Evolutionary conservation across 2,113 vertebrate species (phyloP).

Genomic region (Fulmarus glacialis): DNA sequence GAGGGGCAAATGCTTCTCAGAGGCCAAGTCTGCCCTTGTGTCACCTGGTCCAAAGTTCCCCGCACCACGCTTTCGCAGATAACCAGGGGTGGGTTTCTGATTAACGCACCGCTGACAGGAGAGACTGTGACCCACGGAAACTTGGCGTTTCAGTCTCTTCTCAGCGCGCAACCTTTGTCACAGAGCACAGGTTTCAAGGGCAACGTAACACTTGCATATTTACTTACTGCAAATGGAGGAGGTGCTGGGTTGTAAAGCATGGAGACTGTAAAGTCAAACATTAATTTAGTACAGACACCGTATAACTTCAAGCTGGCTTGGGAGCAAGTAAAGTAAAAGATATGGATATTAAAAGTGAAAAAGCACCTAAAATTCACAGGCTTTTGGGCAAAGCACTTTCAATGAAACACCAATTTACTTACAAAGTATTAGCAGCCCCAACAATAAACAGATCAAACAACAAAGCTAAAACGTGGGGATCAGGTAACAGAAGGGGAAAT

Average conservation of each 20-base stretch:
- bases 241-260: neutral
- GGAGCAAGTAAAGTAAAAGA: neutral
- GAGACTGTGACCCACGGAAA: conserved; percentile 44
- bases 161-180: conserved; percentile 45
- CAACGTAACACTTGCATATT: conserved; percentile 69
- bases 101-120: neutral
- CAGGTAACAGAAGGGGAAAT: neutral
- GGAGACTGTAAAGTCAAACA: conserved; percentile 4
- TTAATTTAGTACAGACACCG: neutral
- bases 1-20: neutral
- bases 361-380: conserved; percentile 44
- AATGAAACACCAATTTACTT: neutral
- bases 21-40: neutral
- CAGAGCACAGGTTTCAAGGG: conserved; percentile 69
- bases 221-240: conserved; percentile 63
- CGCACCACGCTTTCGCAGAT: neutral
- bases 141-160: conserved; percentile 19
- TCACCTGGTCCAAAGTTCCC: conserved; percentile 35
- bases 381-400: neutral
- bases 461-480: neutral
- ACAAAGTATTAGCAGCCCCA: neutral
- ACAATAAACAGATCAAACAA: neutral
- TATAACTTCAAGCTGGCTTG: neutral
- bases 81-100: conserved; percentile 60
- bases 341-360: neutral